Base-by-base conservation (phyloP, 1,140 invertebrate species). In the Ladona fulva region DNA sequence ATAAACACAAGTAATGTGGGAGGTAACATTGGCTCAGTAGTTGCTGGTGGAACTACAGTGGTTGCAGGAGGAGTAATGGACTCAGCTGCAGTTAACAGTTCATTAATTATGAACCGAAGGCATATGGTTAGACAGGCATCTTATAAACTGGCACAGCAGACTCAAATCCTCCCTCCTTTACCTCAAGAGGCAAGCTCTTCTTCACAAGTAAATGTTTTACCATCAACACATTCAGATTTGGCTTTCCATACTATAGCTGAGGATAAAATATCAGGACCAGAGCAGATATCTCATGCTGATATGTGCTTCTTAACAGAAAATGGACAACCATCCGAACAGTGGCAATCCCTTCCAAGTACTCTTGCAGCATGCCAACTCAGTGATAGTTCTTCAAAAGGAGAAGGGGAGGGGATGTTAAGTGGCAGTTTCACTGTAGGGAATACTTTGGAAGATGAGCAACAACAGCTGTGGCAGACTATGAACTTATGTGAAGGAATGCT, bases 71-170 rank as follows among this genome's bases (percentile, higher is more conserved):
- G 77, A 75, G 79, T 80, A 24, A 78, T 86, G 78, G 83, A 82
- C 77, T 75, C 86, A 85, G 81, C 83, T 86, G 19, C 86, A 89
- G 12, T 82, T 66, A 66, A 66, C 14, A 66, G 12, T 66, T 16
- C 16, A 66, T 66, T 66, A 66, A 66, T 66, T 66, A 19, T 90
- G 10, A 87, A 88, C 77, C 85, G 91, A 24, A 86, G 91, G 75
- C 91, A 92, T 80, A 91, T 94, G 87, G 86, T 93, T 22, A 84
- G 93, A 0, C 92, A 94, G 81, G 90, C 92, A 77, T 93, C 92
- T 74, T 94, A 94, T 83, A 93, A 93, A 82, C 82, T 92, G 78
- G 91, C 92, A 42, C 91, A 92, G 82, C 91, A 92, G 82, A 86
- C 87, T 79, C 87, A 91, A 81, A 87, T 92, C 80, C 83, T 91